Evolutionary conservation across 2,888 invertebrate species (phyloP), one percentile per base, ranked within the genome.

Genomic region (Crematogaster levior): DNA sequence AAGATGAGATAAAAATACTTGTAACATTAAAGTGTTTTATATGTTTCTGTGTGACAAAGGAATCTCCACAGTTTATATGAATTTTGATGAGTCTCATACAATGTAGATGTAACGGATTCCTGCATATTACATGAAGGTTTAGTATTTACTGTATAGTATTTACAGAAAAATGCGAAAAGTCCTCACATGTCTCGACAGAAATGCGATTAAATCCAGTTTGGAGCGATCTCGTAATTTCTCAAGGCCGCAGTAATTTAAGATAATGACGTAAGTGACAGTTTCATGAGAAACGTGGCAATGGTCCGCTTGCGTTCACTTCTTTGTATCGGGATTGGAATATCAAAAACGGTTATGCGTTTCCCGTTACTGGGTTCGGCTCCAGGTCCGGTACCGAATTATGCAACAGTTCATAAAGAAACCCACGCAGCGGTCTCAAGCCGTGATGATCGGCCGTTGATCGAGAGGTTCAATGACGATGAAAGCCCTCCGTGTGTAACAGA

Each of bases 371-470:
- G 82, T 84, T 70, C 73, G 81, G 63, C 83, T 53, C 34, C 51
- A 51, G 34, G 40, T 61, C 72, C 58, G 60, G 51, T 58, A 30
- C n/a, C 51, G 56, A 34, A 84, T 89, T 88, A 88, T 83, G 89
- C 77, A 89, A 89, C 61, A 83, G 30, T 77, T 81, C 84, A 81
- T 82, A 83, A 86, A 72, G 75, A 85, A 85, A 81, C 40, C 79
- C 43, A 65, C 70, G 66, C 66, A 65, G 63, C 66, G 80, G 43
- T n/a, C 27, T 40, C 24, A 18, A 3, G n/a, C n/a, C 30, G 58
- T 37, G 34, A 73, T n/a, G 30, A 48, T 27, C 30, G n/a, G 72
- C 63, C 73, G 74, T 86, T 83, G n/a, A n/a, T 53, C 81, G 60
- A 37, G 34, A 84, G 85, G 85, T 88, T 79, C 75, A 12, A 30